Percentiles rank a stretch among this genome's conserved stretches.
phyloP scores from a whole-genome alignment of 2,113 vertebrate species.

The Tachysurus fulvidraco region DNA sequence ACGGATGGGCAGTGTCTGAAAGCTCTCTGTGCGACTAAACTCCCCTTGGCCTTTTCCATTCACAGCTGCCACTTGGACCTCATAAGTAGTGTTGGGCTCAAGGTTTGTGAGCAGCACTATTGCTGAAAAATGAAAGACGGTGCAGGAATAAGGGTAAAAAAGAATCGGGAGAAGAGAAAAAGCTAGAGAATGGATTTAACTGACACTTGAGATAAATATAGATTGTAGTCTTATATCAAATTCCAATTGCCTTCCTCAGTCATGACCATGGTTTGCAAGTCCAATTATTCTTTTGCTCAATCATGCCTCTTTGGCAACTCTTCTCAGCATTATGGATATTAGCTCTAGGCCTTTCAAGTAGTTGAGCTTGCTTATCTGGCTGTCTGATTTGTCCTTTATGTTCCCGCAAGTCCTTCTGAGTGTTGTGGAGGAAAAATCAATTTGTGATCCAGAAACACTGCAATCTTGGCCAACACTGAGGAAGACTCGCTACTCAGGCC shows the following conservation, averaged over 20 bases:
- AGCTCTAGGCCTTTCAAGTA: slow-evolving; percentile 39
- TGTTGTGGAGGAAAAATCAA: slow-evolving; percentile 46
- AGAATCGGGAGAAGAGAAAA: slow-evolving; percentile 5
- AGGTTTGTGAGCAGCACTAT: slow-evolving; percentile 86
- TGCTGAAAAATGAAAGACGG: slow-evolving; percentile 68
- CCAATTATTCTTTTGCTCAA: slow-evolving; percentile 39
- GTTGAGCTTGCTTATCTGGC: slow-evolving; percentile 44
- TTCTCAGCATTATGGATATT: slow-evolving; percentile 48
- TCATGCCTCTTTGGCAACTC: slow-evolving; percentile 34
- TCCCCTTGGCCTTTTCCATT: slow-evolving; percentile 98
- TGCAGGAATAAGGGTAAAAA: slow-evolving; percentile 4
- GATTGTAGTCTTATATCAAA: slow-evolving; percentile 23
- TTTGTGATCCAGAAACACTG: slow-evolving; percentile 39
- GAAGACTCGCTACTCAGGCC: slow-evolving; percentile 27
- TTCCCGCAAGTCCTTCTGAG: slow-evolving; percentile 24
- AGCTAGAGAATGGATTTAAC: slow-evolving; percentile 14
- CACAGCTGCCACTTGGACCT: slow-evolving; percentile 92
- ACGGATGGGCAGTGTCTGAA: slow-evolving; percentile 96
- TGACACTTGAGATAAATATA: slow-evolving; percentile 36
- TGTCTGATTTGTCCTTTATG: slow-evolving; percentile 50
- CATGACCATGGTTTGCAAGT: slow-evolving; percentile 36
- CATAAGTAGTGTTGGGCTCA: slow-evolving; percentile 96
- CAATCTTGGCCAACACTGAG: slow-evolving; percentile 30
- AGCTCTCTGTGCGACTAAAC: slow-evolving; percentile 91
- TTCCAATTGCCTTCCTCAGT: slow-evolving; percentile 27